Evolutionary conservation across 2,888 invertebrate genomes (phyloP).

Genomic region (Pheosia gnoma): DNA sequence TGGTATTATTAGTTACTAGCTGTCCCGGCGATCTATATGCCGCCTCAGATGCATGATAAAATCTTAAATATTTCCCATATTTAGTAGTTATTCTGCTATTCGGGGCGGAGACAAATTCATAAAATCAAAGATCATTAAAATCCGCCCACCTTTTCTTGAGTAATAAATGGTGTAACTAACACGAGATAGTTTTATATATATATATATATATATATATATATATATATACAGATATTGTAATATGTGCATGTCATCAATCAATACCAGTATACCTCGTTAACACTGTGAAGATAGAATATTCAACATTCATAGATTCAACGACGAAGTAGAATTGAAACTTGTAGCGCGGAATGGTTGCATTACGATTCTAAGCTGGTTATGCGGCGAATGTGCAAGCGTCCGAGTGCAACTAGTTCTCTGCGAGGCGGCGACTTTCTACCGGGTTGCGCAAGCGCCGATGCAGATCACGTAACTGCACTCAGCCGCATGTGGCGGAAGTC

Average conservation of each 20-base stretch:
- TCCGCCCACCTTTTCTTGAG: too few relatives aligned
- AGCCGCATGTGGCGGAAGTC: constrained; percentile 78
- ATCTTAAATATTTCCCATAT: too few relatives aligned
- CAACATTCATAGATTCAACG: constrained; percentile 16
- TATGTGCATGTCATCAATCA: not conserved
- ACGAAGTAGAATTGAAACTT: constrained; percentile 44
- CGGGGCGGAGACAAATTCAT: too few relatives aligned
- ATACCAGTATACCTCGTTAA: not conserved
- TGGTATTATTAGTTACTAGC: too few relatives aligned
- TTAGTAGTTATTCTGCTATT: too few relatives aligned
- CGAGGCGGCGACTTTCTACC: constrained; percentile 76
- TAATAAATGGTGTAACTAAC: too few relatives aligned
- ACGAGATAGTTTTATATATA: too few relatives aligned
- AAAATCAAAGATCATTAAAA: too few relatives aligned
- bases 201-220: too few relatives aligned
- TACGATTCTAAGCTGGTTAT: constrained; percentile 66
- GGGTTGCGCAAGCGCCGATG: constrained; percentile 77
- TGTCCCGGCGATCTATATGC: too few relatives aligned
- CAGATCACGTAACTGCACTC: constrained; percentile 81
- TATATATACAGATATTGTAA: not conserved
- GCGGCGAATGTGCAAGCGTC: constrained; percentile 65
- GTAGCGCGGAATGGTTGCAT: constrained; percentile 49
- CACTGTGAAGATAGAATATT: constrained; percentile 10
- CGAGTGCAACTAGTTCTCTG: constrained; percentile 72
- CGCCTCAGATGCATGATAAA: too few relatives aligned